Percentiles rank a stretch among this genome's conserved stretches.
Evolutionary conservation across 2,797 vertebrate genomes (phyloP).

Genomic region (Crypturellus tataupa): DNA sequence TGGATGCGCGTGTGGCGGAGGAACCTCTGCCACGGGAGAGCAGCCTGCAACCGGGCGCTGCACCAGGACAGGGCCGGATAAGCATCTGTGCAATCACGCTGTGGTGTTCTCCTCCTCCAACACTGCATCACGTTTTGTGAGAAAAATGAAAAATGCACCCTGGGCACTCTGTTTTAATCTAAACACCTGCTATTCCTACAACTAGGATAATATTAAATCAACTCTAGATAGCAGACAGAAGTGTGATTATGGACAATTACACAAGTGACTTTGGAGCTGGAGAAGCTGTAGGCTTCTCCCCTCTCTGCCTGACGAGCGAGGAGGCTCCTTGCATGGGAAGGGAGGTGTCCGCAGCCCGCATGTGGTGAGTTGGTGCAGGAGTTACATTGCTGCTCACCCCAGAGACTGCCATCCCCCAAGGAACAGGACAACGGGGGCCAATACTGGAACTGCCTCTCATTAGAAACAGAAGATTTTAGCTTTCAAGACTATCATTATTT

Average conservation of each 20-base stretch:
- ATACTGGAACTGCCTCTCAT: neutral
- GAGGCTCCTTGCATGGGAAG: neutral
- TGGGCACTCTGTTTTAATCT: neutral
- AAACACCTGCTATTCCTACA: neutral
- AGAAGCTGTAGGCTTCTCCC: neutral
- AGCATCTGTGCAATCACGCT: neutral
- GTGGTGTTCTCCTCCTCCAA: neutral
- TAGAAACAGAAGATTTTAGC: conserved; percentile 24
- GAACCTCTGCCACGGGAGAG: neutral
- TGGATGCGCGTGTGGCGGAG: neutral
- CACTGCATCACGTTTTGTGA: neutral
- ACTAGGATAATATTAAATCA: neutral
- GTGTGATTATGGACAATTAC: neutral
- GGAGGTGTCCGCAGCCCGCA: neutral
- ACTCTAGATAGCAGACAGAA: neutral
- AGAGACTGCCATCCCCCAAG: neutral
- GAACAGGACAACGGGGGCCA: neutral
- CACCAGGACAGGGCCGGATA: neutral
- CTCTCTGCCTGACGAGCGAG: neutral
- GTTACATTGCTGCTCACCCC: neutral
- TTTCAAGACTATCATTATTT: conserved; percentile 43
- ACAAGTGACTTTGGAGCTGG: neutral
- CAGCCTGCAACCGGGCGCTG: neutral
- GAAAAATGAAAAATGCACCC: neutral
- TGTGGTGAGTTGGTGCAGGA: neutral